These are phyloP conservation scores for Nemotelus nigrinus DNA, from an alignment of 2,888 invertebrate genomes.

Conservation along the genomic window DNA sequence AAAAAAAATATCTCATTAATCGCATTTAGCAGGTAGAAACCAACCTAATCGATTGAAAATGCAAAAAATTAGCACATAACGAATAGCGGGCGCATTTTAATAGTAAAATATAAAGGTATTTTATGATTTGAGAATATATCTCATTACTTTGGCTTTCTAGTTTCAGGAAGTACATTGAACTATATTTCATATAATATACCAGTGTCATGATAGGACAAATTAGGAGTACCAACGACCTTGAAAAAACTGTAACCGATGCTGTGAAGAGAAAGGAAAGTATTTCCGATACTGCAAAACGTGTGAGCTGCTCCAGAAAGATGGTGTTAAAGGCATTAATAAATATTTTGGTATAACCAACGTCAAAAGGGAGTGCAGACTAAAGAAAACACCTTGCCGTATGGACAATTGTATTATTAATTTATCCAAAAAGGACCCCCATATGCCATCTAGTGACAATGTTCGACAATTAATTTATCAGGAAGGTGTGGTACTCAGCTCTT, in stretches of 20 bases:
- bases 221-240: not conserved
- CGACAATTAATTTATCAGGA: not conserved
- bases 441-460: not conserved
- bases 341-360: not conserved
- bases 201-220: not conserved
- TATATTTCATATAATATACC: conserved; percentile 1
- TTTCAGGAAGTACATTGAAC: not conserved
- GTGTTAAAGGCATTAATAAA: not conserved
- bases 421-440: conserved; percentile 3
- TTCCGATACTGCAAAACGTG: not conserved
- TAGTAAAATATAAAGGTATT: not conserved
- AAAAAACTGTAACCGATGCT: not conserved
- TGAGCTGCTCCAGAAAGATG: not conserved
- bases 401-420: not conserved
- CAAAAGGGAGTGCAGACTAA: not conserved
- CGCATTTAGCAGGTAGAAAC: not conserved
- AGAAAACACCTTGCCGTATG: not conserved
- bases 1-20: not conserved
- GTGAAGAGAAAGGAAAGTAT: not conserved
- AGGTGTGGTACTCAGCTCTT: conserved; percentile 9
- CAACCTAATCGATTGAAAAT: not conserved
- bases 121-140: not conserved
- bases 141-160: not conserved
- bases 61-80: not conserved
- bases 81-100: not conserved